Percentiles rank a stretch among this genome's conserved stretches.
These are phyloP conservation scores for Tetranychus urticae DNA, from an alignment of 1,140 invertebrate genomes.

Conservation along the genomic window DNA sequence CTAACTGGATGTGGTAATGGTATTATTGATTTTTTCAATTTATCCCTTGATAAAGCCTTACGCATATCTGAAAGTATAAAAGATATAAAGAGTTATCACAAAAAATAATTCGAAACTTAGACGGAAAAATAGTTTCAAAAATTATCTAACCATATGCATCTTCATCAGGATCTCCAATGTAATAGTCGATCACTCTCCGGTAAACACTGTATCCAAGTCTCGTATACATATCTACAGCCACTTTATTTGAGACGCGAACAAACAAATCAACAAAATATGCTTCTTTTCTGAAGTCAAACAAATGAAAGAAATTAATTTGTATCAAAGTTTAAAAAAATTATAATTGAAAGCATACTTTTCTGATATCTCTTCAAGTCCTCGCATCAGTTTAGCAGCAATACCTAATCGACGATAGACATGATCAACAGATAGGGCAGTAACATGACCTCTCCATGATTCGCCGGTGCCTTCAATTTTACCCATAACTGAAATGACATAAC, in stretches of 20 bases:
- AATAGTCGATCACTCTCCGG: conserved; percentile 85
- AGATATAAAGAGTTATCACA: neutral
- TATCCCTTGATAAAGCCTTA: conserved; percentile 79
- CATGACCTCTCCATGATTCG: conserved; percentile 96
- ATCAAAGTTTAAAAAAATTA: conserved; percentile 20
- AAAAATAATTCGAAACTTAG: neutral
- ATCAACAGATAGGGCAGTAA: conserved; percentile 89
- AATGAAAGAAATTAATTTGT: conserved; percentile 24
- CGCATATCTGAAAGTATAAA: conserved; percentile 61
- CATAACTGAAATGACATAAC: conserved; percentile 49
- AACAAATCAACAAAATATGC: conserved; percentile 97
- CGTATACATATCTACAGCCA: conserved; percentile 93
- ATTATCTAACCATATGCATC: conserved; percentile 69
- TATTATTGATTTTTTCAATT: conserved; percentile 75
- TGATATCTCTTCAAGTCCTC: conserved; percentile 75
- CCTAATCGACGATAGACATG: conserved; percentile 73
- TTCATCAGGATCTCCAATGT: conserved; percentile 87
- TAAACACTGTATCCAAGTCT: conserved; percentile 92
- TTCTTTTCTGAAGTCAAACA: conserved; percentile 30
- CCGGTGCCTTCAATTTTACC: conserved; percentile 87
- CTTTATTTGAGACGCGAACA: conserved; percentile 86
- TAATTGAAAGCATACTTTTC: conserved; percentile 36
- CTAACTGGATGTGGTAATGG: conserved; percentile 76
- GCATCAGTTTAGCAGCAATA: conserved; percentile 81
- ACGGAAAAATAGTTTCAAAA: neutral